Evolutionary conservation across 2,797 vertebrate genomes (phyloP).

Genomic region (Vultur gryphus): DNA sequence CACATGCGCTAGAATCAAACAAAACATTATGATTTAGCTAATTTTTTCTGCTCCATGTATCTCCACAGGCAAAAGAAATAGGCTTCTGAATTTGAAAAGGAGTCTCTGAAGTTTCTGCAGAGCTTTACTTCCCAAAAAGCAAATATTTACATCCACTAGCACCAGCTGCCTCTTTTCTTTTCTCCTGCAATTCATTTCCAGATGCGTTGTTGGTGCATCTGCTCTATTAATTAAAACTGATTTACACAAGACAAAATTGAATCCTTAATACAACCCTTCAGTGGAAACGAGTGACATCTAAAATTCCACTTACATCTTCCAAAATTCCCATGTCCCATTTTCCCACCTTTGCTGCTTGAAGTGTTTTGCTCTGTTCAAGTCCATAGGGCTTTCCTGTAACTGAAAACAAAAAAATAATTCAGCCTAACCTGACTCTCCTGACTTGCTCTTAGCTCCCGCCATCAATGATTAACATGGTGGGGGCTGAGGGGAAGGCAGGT

Average conservation of each 20-base stretch:
- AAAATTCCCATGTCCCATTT: background rate
- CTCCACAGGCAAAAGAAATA: background rate
- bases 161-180: slow-evolving; percentile 41
- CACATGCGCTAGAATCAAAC: background rate
- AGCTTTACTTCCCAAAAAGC: slow-evolving; percentile 22
- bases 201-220: slow-evolving; percentile 62
- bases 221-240: slow-evolving; percentile 59
- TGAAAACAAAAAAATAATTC: background rate
- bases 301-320: slow-evolving; percentile 11
- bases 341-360: background rate
- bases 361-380: background rate
- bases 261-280: slow-evolving; percentile 51
- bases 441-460: background rate
- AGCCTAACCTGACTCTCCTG: background rate
- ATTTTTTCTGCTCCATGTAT: slow-evolving; percentile 36
- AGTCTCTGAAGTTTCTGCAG: slow-evolving; percentile 19
- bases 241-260: slow-evolving; percentile 60
- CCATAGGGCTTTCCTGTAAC: background rate
- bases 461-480: background rate
- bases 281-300: background rate
- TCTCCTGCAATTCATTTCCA: slow-evolving; percentile 12
- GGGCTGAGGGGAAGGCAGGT: background rate
- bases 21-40: background rate
- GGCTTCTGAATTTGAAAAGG: background rate
- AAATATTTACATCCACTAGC: slow-evolving; percentile 51